Evolutionary conservation across 2,888 invertebrate genomes (phyloP), one percentile per base, ranked within the genome.

Genomic region (Phania funesta): DNA sequence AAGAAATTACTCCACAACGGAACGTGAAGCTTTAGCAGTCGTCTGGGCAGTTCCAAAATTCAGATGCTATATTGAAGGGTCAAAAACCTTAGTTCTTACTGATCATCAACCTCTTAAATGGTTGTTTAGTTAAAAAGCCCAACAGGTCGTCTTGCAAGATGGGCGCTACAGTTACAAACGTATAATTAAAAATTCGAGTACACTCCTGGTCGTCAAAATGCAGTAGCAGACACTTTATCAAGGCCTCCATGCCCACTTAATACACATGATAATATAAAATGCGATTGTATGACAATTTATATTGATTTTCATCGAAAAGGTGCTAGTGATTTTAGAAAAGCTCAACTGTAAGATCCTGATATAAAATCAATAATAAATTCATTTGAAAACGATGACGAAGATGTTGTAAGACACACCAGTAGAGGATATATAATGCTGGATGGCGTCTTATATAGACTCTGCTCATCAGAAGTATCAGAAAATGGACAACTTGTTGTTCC

Each of bases 121-220:
- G 90, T 80, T 92, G 8, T 82, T 90, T 79, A 84, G 86, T 44
- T 91, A 8, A 90, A 91, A 77, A 86, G 91, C 7, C 89, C 90
- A 0, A 86, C 87, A n/a, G 91, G 91, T 13, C 78, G 92, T 35
- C 80, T 92, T 0, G 89, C 89, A 0, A 81, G 92, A 44, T 92
- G 92, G 92, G 89, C 90, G 0, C 52, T 92, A 8, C 77, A 85
- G 11, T 74, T 92, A 1, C 90, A 91, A 81, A 80, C 86, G 2
- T 91, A 87, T 77, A 86, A 91, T 35, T 77, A 91, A 4, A 83
- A 86, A 0, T 86, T 91, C 4, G 82, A 86, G 6, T 91, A 92
- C 75, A 85, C 86, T 77, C 84, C 85, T 7, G 80, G 89, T 35
- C 71, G 11, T 65, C 77, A 52, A 58, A 75, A 52, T 52, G 74